Evolutionary conservation across 2,797 vertebrate genomes (phyloP), one percentile per base, ranked within the genome.

Genomic region (Steatocranus sp.): DNA sequence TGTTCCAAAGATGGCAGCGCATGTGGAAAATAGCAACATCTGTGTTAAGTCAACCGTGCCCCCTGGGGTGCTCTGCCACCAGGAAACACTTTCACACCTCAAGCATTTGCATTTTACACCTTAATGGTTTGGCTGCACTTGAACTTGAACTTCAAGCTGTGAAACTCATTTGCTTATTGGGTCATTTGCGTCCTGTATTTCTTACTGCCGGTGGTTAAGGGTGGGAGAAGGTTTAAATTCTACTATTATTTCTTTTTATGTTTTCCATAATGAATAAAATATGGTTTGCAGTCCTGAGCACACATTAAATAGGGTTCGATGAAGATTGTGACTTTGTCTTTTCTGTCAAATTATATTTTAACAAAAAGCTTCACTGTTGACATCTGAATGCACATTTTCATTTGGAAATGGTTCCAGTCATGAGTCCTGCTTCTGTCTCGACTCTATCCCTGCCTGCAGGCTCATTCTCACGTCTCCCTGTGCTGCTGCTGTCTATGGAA

Each of bases 41-140:
- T 73, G 68, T 73, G 68, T 73, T 48, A 48, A 73, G 73, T 79
- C 75, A 75, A 38, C 11, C 20, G 6, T 82, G 73, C 10, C 81
- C 32, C 75, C 8, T 63, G 25, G n/a, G 74, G 18, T 23, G 70
- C 41, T 82, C 68, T 49, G 50, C n/a, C 49, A 46, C 20, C 49
- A 48, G 68, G 8, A 83, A 61, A 78, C 75, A 86, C 54, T 79
- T 83, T 81, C 61, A 77, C 82, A 83, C 58, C 68, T 66, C 41
- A 51, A 10, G 76, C 79, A 82, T 83, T 83, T 82, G 74, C 76
- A 85, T 83, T 85, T 88, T 79, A 80, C 81, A 82, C 79, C 18
- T 79, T 84, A 73, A 51, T 58, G 48, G 27, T 83, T 84, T 76
- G 34, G 51, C 75, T 83, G 76, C 84, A 66, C 80, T 85, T 85